These are phyloP conservation scores for Ciconia stormi DNA, from an alignment of 2,113 vertebrate genomes.

Conservation along the genomic window DNA sequence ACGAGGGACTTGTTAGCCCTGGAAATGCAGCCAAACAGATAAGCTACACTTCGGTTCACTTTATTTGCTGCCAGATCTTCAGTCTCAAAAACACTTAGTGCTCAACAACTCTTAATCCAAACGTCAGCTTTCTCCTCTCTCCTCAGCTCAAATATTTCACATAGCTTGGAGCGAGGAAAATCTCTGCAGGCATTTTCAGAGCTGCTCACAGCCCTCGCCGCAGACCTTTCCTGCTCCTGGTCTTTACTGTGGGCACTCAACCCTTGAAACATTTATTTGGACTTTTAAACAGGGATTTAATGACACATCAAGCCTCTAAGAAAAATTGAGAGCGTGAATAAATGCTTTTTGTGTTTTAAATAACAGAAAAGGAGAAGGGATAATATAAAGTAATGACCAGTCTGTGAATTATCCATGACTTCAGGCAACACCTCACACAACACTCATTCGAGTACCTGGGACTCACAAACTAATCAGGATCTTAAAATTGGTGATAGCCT, in stretches of 20 bases:
- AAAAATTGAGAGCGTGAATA: background rate
- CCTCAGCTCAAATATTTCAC: background rate
- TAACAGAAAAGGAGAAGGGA: background rate
- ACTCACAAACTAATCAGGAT: background rate
- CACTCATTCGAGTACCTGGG: background rate
- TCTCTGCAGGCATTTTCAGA: background rate
- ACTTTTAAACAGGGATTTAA: background rate
- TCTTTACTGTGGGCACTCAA: background rate
- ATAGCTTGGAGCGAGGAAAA: background rate
- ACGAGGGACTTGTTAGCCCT: background rate
- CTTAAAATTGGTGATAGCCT: background rate
- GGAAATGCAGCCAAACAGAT: slow-evolving; percentile 34
- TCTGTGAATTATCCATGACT: background rate
- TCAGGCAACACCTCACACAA: background rate
- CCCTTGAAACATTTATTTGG: background rate
- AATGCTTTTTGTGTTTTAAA: background rate
- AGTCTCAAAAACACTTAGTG: background rate
- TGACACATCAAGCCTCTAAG: background rate
- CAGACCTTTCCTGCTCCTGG: background rate
- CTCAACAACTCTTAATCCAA: slow-evolving; percentile 17
- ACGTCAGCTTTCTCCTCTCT: background rate
- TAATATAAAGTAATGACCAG: background rate
- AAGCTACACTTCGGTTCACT: background rate
- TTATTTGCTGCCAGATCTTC: slow-evolving; percentile 15
- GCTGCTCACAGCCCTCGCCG: background rate